Evolutionary conservation across 2,797 vertebrate genomes (phyloP).

Genomic region (Poeciliopsis infans): DNA sequence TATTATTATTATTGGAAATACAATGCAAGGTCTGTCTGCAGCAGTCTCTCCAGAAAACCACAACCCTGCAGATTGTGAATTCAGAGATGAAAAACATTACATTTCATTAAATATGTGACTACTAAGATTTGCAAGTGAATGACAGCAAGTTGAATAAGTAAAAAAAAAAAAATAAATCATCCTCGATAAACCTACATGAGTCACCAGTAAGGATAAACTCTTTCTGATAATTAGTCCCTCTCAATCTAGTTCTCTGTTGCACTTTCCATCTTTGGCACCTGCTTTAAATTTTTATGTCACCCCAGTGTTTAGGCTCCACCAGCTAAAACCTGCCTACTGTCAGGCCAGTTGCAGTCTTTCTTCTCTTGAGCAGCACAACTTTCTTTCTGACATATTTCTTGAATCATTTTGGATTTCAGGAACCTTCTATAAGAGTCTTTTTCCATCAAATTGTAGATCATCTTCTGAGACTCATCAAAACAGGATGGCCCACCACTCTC

Average conservation of each 20-base stretch:
- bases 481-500: conserved; percentile 77
- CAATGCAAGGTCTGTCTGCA: conserved; percentile 4
- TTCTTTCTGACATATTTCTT: conserved; percentile 70
- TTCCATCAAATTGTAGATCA: conserved; percentile 92
- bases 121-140: conserved; percentile 4
- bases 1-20: not conserved
- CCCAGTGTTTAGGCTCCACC: conserved; percentile 64
- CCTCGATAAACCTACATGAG: conserved; percentile 6
- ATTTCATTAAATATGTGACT: not conserved
- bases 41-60: conserved; percentile 2
- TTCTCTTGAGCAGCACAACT: conserved; percentile 63
- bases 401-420: conserved; percentile 87
- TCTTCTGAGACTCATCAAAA: conserved; percentile 90
- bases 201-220: conserved; percentile 14
- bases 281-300: conserved; percentile 1
- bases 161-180: not conserved
- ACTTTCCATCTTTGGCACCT: conserved; percentile 30
- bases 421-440: conserved; percentile 95
- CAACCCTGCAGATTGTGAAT: conserved; percentile 2
- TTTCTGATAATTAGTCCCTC: conserved; percentile 4
- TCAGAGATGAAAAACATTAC: conserved; percentile 6
- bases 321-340: conserved; percentile 45
- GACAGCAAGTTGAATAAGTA: conserved; percentile 3
- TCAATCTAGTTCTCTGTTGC: not conserved
- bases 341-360: conserved; percentile 37